These are phyloP conservation scores for Zaprionus davidi DNA, from an alignment of 1,140 invertebrate genomes.

Conservation along the genomic window DNA sequence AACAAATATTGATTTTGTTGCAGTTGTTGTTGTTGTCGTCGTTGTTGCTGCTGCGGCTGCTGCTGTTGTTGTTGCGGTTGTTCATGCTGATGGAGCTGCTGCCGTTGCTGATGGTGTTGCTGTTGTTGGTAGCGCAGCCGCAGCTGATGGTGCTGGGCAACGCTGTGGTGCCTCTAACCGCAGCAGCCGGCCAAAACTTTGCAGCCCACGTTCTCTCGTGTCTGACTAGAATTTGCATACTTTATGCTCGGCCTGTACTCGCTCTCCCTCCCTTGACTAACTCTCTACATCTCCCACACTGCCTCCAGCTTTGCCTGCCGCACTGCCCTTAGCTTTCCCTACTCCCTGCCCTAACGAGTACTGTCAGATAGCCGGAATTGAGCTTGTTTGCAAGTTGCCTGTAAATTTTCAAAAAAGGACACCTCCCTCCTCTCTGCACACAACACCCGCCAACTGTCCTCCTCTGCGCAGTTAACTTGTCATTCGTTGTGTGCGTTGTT, in stretches of 20 bases:
- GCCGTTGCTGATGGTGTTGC: conserved; percentile 35
- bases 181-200: conserved; percentile 59
- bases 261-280: neutral
- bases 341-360: neutral
- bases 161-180: conserved; percentile 54
- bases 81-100: conserved; percentile 13
- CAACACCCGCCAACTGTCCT: too few species aligned
- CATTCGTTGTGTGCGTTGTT: conserved; percentile 39
- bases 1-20: conserved; percentile 78
- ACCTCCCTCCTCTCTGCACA: neutral
- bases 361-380: conserved; percentile 4
- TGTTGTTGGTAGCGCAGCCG: conserved; percentile 16
- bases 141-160: conserved; percentile 20
- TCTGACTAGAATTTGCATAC: conserved; percentile 65
- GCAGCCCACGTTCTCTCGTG: conserved; percentile 45
- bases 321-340: neutral
- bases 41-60: conserved; percentile 34
- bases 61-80: conserved; percentile 15
- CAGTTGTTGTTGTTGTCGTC: conserved; percentile 39
- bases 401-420: conserved; percentile 42
- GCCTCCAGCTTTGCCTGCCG: neutral
- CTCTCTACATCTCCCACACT: neutral
- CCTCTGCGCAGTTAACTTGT: conserved; percentile 18
- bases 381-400: conserved; percentile 24
- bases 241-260: conserved; percentile 30